Evolutionary conservation across 2,797 vertebrate species (phyloP).

Genomic region (Characodon lateralis): DNA sequence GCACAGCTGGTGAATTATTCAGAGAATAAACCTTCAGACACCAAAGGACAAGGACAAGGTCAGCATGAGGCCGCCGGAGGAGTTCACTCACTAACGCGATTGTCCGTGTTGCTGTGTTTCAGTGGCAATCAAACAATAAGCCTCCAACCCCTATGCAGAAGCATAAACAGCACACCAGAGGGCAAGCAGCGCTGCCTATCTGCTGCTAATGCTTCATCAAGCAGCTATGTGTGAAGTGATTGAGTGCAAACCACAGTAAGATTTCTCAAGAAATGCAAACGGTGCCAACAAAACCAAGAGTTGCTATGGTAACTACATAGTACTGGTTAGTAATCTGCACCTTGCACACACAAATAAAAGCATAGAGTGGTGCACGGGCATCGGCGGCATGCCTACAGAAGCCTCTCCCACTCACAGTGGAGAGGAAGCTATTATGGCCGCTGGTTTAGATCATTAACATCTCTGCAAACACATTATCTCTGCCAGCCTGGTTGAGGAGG

Average conservation of each 20-base stretch:
- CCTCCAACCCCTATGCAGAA: too few relatives aligned
- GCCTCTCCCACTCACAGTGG: conserved; percentile 56
- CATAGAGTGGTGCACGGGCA: conserved; percentile 22
- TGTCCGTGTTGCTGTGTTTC: conserved; percentile 7
- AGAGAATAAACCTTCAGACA: conserved; percentile 66
- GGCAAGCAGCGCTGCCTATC: not conserved
- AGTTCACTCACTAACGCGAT: conserved; percentile 31
- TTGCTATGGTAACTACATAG: conserved; percentile 72
- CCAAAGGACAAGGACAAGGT: conserved; percentile 40
- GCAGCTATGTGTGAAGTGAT: conserved; percentile 9
- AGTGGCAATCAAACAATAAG: not conserved
- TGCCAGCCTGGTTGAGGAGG: not conserved
- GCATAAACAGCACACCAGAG: not conserved
- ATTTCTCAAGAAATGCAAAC: conserved; percentile 36
- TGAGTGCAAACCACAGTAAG: conserved; percentile 31
- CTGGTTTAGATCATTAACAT: conserved; percentile 17
- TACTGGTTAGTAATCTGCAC: conserved; percentile 39
- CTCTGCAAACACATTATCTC: conserved; percentile 4
- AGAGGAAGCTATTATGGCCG: conserved; percentile 21
- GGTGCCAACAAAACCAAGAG: conserved; percentile 47
- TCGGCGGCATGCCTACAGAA: conserved; percentile 58
- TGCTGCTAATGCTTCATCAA: not conserved
- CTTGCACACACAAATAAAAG: not conserved
- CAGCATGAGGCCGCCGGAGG: conserved; percentile 23
- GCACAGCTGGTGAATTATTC: conserved; percentile 77